Evolutionary conservation across 37 sponge, comb jelly and placozoan genomes (phyloP), one percentile per base, ranked within the genome.

Genomic region (Beroe ovata): DNA sequence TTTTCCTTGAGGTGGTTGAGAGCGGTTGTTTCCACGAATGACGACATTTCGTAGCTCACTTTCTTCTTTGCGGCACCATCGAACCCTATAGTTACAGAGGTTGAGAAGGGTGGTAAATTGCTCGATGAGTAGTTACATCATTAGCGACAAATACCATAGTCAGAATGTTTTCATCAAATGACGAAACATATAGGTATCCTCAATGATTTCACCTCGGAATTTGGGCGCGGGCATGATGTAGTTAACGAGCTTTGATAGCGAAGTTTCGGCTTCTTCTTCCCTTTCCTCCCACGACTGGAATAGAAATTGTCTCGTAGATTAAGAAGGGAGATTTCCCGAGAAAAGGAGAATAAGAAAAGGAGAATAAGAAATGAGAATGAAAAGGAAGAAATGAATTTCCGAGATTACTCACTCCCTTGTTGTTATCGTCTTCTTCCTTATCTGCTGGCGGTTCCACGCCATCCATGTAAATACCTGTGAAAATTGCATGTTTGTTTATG

Each of bases 11-110:
- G 39, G 88, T 91, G 88, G 54, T 90, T 90, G 59, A 60, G 62
- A 28, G 88, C 91, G 4, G 88, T 39, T 2, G 62, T 88, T 89
- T 90, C 91, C 63, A 54, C 91, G 26, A 90, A 41, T 37, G 91
- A 90, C 22, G 88, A 90, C 91, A 77, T 90, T n/a, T 90, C 61
- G 22, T 77, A 77, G 28, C 84, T 77, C 23, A 77, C 84, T 32
- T 42, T 42, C 54, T 77, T 77, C 54, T 77, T 42, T 1, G 84
- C 84, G 4, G 84, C 84, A 11, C 21, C 47, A 16, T 40, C 84
- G 47, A 77, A 77, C 42, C 84, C 84, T 77, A 29, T 35, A 71
- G 8, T 23, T 14, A n/a, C n/a, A n/a, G n/a, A n/a, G n/a, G n/a
- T n/a, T n/a, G n/a, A n/a, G n/a, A n/a, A n/a, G n/a, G n/a, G n/a